phyloP scores from a whole-genome alignment of 2,888 invertebrate species.

The Beris chalybata region DNA sequence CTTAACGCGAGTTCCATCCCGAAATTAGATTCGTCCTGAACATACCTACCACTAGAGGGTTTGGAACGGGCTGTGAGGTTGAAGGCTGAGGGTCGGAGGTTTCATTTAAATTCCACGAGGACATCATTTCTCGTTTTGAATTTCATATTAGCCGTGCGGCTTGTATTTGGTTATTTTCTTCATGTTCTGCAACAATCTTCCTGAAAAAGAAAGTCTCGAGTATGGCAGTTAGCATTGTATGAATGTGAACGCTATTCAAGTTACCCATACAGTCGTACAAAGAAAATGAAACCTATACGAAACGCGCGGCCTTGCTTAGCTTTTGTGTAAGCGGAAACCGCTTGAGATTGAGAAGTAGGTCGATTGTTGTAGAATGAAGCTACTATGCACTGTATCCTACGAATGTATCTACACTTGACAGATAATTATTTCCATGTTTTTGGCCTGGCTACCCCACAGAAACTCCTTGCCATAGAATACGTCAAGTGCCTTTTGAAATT shows the following conservation, averaged over 20 bases:
- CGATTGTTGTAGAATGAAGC: conserved; percentile 16
- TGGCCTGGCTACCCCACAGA: background rate
- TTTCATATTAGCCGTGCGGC: conserved; percentile 7
- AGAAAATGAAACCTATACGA: no score
- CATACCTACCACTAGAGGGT: no score
- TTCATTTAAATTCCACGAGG: conserved; percentile 10
- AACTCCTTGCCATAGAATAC: no score
- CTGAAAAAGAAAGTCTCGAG: background rate
- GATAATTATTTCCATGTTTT: conserved; percentile 19
- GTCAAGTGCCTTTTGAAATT: no score
- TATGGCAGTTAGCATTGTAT: background rate
- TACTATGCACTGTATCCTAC: no score
- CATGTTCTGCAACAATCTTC: conserved; percentile 6
- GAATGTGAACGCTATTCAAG: no score
- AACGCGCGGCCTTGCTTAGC: background rate
- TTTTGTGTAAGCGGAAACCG: conserved; percentile 4
- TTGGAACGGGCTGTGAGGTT: background rate
- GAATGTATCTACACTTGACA: background rate
- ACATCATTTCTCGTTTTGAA: conserved; percentile 6
- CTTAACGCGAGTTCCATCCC: no score
- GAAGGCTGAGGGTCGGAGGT: background rate
- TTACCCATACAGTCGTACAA: no score
- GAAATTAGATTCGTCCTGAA: no score
- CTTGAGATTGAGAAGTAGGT: conserved; percentile 15
- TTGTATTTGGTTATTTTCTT: background rate